Base-by-base conservation (phyloP, 2,797 vertebrate genomes). In the Gastrophryne carolinensis region DNA sequence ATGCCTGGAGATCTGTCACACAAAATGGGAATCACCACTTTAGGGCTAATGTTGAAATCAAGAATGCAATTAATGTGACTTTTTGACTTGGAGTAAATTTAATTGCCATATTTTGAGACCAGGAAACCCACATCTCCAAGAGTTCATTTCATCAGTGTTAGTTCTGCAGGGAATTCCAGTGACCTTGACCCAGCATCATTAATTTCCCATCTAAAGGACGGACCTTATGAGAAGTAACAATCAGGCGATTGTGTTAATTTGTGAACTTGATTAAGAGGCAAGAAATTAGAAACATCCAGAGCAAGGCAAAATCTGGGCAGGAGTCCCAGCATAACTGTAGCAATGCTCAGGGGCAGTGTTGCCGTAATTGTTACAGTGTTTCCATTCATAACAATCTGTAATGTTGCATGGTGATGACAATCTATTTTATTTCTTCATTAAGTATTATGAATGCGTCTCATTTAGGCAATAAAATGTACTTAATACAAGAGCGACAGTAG, bases 191-290 rank as follows among this genome's bases (percentile, higher is more conserved):
- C 19, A 17, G 49, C 70, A 52, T 61, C 73, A 61, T 75, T 68
- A 50, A 75, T 23, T 39, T 49, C 41, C 73, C 41, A 60, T 67
- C 47, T 52, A 61, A 27, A 61, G 47, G 34, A 53, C 23, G 39
- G 72, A 47, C 61, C 13, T 58, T 39, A 50, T 68, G 49, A 6
- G 52, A 75, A 67, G 63, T 30, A 75, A 67, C 63, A 75, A 75
- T 68, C 73, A 69, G 64, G 61, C 49, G 63, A 68, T 75, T 68
- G 73, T 75, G 73, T 69, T 75, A 75, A 75, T 75, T 75, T 75
- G 73, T 68, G 73, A 75, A 68, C 37, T 68, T 75, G 73, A 68
- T 75, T 68, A 75, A 69, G 56, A 68, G 30, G 30, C 44, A 24
- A 75, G 64, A 75, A 75, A 75, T 75, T 53, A 68, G 41, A 75